These are phyloP conservation scores for Galemys pyrenaicus DNA, from an alignment of 2,113 vertebrate genomes.

Conservation along the genomic window DNA sequence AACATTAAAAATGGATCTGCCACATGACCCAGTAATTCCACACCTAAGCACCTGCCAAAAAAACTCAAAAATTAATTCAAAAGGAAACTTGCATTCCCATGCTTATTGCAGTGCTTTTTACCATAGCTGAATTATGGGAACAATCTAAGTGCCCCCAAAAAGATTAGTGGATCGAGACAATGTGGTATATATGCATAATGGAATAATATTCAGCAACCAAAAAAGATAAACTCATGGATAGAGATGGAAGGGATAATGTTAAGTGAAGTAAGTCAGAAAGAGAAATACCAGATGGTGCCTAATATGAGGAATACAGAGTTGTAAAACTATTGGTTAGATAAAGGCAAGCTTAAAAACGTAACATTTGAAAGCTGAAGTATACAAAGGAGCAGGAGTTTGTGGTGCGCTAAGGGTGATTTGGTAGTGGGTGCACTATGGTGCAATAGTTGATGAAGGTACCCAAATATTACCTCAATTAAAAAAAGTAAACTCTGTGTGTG, in stretches of 20 bases:
- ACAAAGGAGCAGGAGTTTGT: too few relatives aligned
- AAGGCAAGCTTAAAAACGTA: not conserved
- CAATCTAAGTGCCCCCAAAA: not conserved
- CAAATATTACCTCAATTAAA: too few relatives aligned
- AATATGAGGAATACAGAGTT: not conserved
- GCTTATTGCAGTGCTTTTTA: not conserved
- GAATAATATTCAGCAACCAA: not conserved
- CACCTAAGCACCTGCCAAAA: not conserved
- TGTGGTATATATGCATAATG: not conserved
- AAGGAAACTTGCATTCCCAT: not conserved
- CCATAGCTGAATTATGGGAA: not conserved
- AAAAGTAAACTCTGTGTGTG: too few relatives aligned
- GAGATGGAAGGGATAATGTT: too few relatives aligned
- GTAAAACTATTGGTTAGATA: not conserved
- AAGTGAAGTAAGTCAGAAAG: not conserved
- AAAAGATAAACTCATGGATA: not conserved
- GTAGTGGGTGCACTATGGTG: too few relatives aligned
- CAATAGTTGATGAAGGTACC: too few relatives aligned
- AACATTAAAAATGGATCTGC: not conserved
- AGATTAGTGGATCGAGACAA: not conserved
- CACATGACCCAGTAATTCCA: not conserved
- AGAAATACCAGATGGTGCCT: not conserved
- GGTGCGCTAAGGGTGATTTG: too few relatives aligned
- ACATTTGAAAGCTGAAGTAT: too few relatives aligned
- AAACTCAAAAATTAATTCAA: not conserved